Base-by-base conservation (phyloP, 2,888 invertebrate genomes). In the Cheilosia scutellata region DNA sequence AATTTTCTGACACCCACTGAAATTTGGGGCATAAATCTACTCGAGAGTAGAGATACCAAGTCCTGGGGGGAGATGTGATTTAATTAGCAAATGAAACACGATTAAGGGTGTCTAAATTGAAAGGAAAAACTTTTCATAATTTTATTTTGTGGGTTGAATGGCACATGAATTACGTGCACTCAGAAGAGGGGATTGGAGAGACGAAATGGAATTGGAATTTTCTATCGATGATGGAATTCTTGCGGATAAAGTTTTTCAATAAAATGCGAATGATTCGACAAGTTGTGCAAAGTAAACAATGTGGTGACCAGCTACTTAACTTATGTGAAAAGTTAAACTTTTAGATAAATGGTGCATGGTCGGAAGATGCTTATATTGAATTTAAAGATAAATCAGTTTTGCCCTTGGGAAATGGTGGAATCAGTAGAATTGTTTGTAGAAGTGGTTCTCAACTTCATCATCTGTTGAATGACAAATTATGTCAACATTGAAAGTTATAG, bases 161-260 rank as follows among this genome's bases (percentile, higher is more conserved):
- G n/a, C 55, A 20, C 55, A 42, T 60, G 31, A 60, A 40, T 58
- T 60, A 29, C 29, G 40, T 55, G 55, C 31, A 16, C 31, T 37
- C 51, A 51, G 44, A 9, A 9, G 40, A 31, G 49, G 16, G 20
- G 40, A 79, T 51, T 11, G 37, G 4, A 37, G 13, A 27, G 53
- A 71, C 29, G 47, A 40, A 40, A 9, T 47, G 29, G 33, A 47
- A 7, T 25, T 20, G 20, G 20, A 20, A 20, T 20, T 20, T 20
- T 13, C 25, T 53, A 40, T 65, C 33, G 63, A 72, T 58, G 63
- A 72, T 57, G 27, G 60, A 33, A 74, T 60, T 60, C 29, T 40
- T 65, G 27, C 6, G 47, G 16, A 68, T n/a, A 60, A 82, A 76
- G 63, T 82, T 82, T 70, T 76, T 20, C 63, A 76, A 82, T 82